Evolutionary conservation across 2,797 vertebrate genomes (phyloP).

Genomic region (Falco berigora): DNA sequence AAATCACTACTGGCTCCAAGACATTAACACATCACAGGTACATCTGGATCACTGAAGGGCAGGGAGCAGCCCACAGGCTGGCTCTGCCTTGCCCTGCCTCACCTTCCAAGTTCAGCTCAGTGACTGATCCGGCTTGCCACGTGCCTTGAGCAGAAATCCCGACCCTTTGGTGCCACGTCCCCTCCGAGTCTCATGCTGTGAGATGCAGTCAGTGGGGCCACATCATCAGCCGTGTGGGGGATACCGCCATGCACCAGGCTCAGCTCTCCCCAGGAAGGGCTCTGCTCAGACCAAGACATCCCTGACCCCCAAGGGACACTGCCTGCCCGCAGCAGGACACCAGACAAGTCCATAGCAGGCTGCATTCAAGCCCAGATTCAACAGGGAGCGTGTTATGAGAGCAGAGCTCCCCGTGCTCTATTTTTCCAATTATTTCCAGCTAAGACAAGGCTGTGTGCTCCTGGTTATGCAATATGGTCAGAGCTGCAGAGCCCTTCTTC

Average conservation of each 20-base stretch:
- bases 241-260: neutral
- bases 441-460: neutral
- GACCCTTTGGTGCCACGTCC: accelerated
- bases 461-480: accelerated
- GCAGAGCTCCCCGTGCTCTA: neutral
- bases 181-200: accelerated
- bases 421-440: neutral
- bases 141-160: neutral
- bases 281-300: neutral
- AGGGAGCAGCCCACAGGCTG: neutral
- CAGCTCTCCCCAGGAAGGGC: neutral
- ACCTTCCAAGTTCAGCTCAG: neutral
- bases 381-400: accelerated
- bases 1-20: neutral
- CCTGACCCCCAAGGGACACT: neutral
- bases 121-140: neutral
- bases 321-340: neutral
- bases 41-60: neutral
- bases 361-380: neutral
- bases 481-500: neutral
- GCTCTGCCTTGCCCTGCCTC: neutral
- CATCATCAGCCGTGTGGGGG: accelerated
- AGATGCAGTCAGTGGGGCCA: neutral
- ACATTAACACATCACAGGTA: neutral
- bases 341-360: neutral